Conservation (phyloP, 2,797 vertebrate species). For the Acridotheres tristis region DNA sequence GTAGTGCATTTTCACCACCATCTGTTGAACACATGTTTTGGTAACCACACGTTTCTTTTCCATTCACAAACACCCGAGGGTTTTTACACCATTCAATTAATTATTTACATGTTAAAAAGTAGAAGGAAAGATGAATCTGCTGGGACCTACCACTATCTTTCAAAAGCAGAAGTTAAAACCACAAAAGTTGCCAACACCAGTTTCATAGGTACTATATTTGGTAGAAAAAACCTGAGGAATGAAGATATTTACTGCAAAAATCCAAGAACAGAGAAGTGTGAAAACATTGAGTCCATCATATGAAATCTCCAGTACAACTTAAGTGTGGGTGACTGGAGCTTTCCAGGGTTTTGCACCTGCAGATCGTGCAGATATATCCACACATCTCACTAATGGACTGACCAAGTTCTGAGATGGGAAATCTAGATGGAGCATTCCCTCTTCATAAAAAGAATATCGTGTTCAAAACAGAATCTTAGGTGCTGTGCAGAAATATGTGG, state of each 20-base stretch:
- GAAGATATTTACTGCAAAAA: not conserved
- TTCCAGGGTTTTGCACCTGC: not conserved
- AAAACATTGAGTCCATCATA: not conserved
- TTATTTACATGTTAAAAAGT: not conserved
- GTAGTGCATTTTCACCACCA: not conserved
- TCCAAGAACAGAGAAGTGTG: not conserved
- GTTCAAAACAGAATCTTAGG: not conserved
- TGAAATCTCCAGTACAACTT: not conserved
- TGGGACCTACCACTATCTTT: not conserved
- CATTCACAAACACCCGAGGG: not conserved
- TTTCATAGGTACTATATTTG: not conserved
- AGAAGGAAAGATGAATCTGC: not conserved
- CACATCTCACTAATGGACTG: not conserved
- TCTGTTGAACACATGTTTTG: not conserved
- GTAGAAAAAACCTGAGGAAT: not conserved
- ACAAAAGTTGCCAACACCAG: not conserved
- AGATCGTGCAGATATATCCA: not conserved
- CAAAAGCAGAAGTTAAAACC: not conserved
- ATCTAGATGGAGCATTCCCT: not conserved
- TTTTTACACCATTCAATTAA: not conserved
- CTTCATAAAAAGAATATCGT: not conserved
- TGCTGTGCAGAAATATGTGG: not conserved
- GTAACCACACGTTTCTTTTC: not conserved
- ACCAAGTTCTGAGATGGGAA: not conserved
- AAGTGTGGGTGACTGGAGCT: fast-evolving